Percentiles rank a stretch among this genome's conserved stretches.
Evolutionary conservation across 1,140 invertebrate species (phyloP).

Genomic region (Onthophagus taurus): DNA sequence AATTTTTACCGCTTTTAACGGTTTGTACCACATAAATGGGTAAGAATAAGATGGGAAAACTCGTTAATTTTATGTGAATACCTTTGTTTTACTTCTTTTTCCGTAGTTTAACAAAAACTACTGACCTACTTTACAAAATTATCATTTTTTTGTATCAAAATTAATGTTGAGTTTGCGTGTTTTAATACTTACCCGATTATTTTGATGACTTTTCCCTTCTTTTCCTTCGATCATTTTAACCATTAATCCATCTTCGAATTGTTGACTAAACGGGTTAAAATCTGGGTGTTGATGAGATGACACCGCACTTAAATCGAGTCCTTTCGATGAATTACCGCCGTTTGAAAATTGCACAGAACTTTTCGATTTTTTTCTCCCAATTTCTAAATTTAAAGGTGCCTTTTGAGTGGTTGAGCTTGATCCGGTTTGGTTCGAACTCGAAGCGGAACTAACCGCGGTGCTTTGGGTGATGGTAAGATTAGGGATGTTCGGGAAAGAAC

Average conservation of each 20-base stretch:
- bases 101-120: no score
- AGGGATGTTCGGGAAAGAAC: slow-evolving; percentile 20
- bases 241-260: not conserved
- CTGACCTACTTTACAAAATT: no score
- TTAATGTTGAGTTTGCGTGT: no score
- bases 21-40: no score
- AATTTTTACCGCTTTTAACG: no score
- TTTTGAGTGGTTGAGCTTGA: slow-evolving; percentile 10
- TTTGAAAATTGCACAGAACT: not conserved
- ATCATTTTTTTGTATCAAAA: no score
- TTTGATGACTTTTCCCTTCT: not conserved
- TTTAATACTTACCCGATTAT: slow-evolving; percentile 1
- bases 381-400: slow-evolving; percentile 15
- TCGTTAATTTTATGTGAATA: no score
- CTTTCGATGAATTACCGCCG: slow-evolving; percentile 2
- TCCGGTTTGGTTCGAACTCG: slow-evolving; percentile 11
- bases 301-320: slow-evolving; percentile 1
- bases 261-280: no score
- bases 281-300: no score
- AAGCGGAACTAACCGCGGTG: slow-evolving; percentile 33
- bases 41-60: no score
- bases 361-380: slow-evolving; percentile 1
- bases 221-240: slow-evolving; percentile 1
- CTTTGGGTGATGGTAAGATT: slow-evolving; percentile 25
- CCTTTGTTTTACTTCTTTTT: no score